Percentiles rank a stretch among this genome's conserved stretches.
These are phyloP conservation scores for Athene cunicularia DNA, from an alignment of 2,113 vertebrate genomes.

Conservation along the genomic window DNA sequence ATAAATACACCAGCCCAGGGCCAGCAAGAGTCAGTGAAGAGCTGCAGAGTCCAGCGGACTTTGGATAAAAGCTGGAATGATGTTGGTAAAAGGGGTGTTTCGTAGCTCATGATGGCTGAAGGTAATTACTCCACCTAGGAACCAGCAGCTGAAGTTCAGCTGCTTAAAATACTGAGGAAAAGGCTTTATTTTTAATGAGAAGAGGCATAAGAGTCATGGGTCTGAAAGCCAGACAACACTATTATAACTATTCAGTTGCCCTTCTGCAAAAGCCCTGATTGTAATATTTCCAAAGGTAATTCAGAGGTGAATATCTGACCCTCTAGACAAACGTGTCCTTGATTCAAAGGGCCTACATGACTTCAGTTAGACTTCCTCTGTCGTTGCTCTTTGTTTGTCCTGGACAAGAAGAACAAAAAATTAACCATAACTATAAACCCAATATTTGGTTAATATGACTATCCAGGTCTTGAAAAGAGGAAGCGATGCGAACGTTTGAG, in stretches of 20 bases:
- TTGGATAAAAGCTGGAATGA: not conserved
- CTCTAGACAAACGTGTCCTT: not conserved
- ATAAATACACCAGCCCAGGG: not conserved
- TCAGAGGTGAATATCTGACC: not conserved
- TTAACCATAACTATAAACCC: not conserved
- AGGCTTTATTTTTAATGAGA: not conserved
- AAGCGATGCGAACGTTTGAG: not conserved
- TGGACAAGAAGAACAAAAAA: not conserved
- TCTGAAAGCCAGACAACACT: not conserved
- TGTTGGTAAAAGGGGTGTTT: not conserved
- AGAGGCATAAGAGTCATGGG: not conserved
- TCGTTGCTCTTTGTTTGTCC: not conserved
- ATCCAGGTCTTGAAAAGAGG: not conserved
- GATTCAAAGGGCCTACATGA: not conserved
- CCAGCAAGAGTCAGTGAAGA: not conserved
- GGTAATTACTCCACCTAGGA: not conserved
- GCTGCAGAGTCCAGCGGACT: not conserved
- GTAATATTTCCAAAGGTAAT: not conserved
- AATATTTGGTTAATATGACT: not conserved
- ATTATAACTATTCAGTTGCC: not conserved
- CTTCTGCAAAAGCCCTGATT: not conserved
- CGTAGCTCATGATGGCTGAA: not conserved
- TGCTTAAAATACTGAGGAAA: not conserved
- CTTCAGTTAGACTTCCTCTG: not conserved
- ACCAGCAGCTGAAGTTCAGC: not conserved